Base-by-base conservation (phyloP, 2,797 vertebrate species). In the Triplophysa yarkandensis region DNA sequence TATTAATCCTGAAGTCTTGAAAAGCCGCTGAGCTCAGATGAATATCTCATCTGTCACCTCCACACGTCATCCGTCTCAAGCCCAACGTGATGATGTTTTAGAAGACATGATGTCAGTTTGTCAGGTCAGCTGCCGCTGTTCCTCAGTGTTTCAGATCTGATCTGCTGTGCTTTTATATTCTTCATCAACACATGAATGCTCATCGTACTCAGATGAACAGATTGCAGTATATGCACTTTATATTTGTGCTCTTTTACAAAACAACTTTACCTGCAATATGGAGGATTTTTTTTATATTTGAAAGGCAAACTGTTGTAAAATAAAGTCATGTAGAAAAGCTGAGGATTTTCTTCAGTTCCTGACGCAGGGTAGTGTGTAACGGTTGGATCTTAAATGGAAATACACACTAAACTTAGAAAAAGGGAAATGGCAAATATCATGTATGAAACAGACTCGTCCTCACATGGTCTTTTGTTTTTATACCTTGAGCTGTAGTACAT, bases 71-170 rank as follows among this genome's bases (percentile, higher is more conserved):
- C 17, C 30, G n/a, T 61, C 23, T 62, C 34, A n/a, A 50, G 57
- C 57, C 50, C 58, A 62, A 30, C 39, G n/a, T 71, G 50, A 50
- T 74, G 70, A 71, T 71, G 67, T 61, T 60, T 67, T 52, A 43
- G 13, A 68, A 78, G 13, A 58, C n/a, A 28, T 62, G 63, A 60
- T 67, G 58, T 66, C 62, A 32, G 50, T 64, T 50, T 74, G 36
- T 62, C 25, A 61, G 43, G 63, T 48, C 44, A 71, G 3, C 58
- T 62, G 17, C 41, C 1, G n/a, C 52, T 55, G 28, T 67, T 55
- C 60, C 27, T 77, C 63, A 63, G 65, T 36, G 30, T n/a, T 0
- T 25, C 25, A 55, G 74, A 44, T 67, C 57, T 28, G 11, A 60
- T 25, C 74, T 65, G 60, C 54, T 58, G 44, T 5, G 21, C 30